Conservation (phyloP, 2,113 vertebrate genomes). For the Psittacula cyanocephala region DNA sequence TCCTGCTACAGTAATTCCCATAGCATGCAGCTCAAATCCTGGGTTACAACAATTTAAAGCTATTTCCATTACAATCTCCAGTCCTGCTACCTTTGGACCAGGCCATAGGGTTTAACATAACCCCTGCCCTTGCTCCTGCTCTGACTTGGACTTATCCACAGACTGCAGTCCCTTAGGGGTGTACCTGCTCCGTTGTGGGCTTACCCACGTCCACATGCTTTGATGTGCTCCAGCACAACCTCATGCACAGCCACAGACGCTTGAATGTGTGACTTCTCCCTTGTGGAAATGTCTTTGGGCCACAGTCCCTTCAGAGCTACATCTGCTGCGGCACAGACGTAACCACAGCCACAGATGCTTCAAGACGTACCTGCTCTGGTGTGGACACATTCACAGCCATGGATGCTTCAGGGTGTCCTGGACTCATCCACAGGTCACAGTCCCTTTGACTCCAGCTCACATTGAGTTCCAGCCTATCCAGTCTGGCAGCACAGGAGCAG, state of each 20-base stretch:
- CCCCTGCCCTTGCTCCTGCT: background rate
- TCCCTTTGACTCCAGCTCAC: background rate
- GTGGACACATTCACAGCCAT: background rate
- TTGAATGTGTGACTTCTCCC: background rate
- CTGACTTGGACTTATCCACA: accelerated
- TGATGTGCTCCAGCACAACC: background rate
- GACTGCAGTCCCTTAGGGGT: background rate
- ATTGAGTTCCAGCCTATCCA: background rate
- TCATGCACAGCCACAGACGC: background rate
- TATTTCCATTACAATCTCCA: background rate
- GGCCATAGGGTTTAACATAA: background rate
- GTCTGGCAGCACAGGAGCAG: background rate
- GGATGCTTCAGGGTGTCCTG: background rate
- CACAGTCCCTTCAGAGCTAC: background rate
- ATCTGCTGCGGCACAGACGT: background rate
- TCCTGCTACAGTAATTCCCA: background rate
- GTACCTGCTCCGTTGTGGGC: background rate
- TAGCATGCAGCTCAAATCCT: background rate
- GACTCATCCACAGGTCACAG: background rate
- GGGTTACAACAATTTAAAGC: background rate
- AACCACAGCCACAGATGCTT: background rate
- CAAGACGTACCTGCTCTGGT: background rate
- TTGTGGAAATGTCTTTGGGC: background rate
- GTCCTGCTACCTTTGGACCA: background rate
- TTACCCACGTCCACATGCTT: background rate